Percentiles rank a stretch among this genome's conserved stretches.
These are phyloP conservation scores for Tragelaphus scriptus DNA, from an alignment of 2,113 vertebrate genomes.

Conservation along the genomic window DNA sequence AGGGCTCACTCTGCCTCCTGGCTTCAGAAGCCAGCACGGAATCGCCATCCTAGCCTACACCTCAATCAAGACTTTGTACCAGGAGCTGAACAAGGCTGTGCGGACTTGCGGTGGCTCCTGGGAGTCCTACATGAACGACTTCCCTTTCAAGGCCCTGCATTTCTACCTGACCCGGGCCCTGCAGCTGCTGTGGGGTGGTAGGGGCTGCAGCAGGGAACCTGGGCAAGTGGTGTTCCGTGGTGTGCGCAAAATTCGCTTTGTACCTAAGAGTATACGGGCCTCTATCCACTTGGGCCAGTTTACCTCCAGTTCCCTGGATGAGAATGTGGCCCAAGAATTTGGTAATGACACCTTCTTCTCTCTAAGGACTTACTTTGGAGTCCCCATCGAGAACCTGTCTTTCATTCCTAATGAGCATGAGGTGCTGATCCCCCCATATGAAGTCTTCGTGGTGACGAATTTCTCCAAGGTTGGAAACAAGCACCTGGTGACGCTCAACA, in stretches of 20 bases:
- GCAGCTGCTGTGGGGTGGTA: constrained; percentile 46
- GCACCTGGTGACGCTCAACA: constrained; percentile 61
- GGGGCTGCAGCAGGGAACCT: background rate
- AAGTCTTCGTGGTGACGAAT: constrained; percentile 66
- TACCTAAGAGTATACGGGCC: constrained; percentile 46
- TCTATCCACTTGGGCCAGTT: constrained; percentile 71
- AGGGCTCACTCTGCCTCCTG: constrained; percentile 40
- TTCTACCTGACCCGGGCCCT: constrained; percentile 72
- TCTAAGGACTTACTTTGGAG: constrained; percentile 74
- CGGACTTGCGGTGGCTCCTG: constrained; percentile 53
- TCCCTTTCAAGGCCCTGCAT: constrained; percentile 75
- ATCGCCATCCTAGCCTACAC: constrained; percentile 70
- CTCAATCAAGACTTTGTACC: constrained; percentile 64
- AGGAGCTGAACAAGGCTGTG: constrained; percentile 68
- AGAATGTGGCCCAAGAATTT: constrained; percentile 61
- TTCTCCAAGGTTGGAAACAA: constrained; percentile 49
- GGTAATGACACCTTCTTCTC: constrained; percentile 67
- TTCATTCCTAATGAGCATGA: constrained; percentile 65
- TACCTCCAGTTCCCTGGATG: constrained; percentile 67
- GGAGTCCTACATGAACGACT: constrained; percentile 66
- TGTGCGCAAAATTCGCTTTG: constrained; percentile 38
- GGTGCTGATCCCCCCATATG: constrained; percentile 74
- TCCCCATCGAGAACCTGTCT: constrained; percentile 66
- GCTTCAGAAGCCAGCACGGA: constrained; percentile 66
- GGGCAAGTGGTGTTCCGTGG: constrained; percentile 66